phyloP scores from a whole-genome alignment of 2,113 vertebrate species.

The Synchiropus splendidus region DNA sequence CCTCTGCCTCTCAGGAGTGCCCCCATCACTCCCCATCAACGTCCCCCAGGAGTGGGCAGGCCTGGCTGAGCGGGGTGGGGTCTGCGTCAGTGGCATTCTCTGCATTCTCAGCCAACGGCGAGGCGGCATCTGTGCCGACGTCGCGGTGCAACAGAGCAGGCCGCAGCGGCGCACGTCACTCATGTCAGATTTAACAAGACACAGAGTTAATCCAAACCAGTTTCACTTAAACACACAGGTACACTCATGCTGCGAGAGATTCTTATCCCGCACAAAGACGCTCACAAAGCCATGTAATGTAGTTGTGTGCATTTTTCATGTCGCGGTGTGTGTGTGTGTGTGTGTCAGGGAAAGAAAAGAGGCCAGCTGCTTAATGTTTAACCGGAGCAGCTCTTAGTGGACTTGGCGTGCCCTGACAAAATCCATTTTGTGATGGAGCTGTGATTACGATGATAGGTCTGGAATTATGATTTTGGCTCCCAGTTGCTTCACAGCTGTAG shows the following conservation, averaged over 20 bases:
- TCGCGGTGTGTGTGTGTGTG: slow-evolving; percentile 7
- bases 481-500: slow-evolving; percentile 56
- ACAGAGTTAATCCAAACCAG: slow-evolving; percentile 60
- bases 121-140: slow-evolving; percentile 35
- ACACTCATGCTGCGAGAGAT: slow-evolving; percentile 10
- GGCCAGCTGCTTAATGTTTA: slow-evolving; percentile 76
- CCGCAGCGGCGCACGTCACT: slow-evolving; percentile 50
- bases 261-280: slow-evolving; percentile 22
- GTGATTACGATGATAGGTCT: slow-evolving; percentile 69
- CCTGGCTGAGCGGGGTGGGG: slow-evolving; percentile 32
- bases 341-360: slow-evolving; percentile 23
- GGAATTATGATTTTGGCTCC: slow-evolving; percentile 65
- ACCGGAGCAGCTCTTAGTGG: slow-evolving; percentile 58
- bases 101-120: slow-evolving; percentile 56
- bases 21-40: slow-evolving; percentile 46
- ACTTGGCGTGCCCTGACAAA: slow-evolving; percentile 74
- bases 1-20: slow-evolving; percentile 4
- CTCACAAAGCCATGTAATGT: slow-evolving; percentile 20
- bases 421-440: slow-evolving; percentile 70
- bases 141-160: slow-evolving; percentile 33
- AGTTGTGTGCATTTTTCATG: slow-evolving; percentile 19
- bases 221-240: slow-evolving; percentile 10
- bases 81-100: slow-evolving; percentile 69
- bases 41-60: slow-evolving; percentile 37
- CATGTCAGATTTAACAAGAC: slow-evolving; percentile 63